phyloP scores from a whole-genome alignment of 2,797 vertebrate species.

The Zalophus californianus region DNA sequence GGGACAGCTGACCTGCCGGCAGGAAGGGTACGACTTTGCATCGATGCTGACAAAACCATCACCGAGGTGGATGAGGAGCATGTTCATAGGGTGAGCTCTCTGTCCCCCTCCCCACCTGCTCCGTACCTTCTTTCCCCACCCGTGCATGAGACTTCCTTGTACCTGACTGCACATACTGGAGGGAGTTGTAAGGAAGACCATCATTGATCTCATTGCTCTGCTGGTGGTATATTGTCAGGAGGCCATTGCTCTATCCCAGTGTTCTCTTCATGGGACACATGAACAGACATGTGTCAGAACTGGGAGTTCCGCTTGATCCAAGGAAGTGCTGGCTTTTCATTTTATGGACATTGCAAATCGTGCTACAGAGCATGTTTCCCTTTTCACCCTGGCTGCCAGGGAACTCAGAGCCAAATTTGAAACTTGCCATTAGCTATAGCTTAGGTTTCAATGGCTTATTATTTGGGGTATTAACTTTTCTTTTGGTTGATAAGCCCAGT shows the following conservation, averaged over 20 bases:
- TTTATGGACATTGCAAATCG: not conserved
- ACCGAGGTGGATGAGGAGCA: conserved; percentile 91
- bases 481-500: not conserved
- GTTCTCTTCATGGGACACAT: not conserved
- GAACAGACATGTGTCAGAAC: not conserved
- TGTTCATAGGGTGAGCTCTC: conserved; percentile 91
- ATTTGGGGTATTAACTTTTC: not conserved
- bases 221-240: too few relatives aligned
- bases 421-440: not conserved
- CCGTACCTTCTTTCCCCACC: not conserved
- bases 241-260: not conserved
- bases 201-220: not conserved
- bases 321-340: not conserved
- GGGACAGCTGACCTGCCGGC: conserved; percentile 93
- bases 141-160: not conserved
- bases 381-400: conserved; percentile 37
- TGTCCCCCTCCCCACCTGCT: rapidly evolving
- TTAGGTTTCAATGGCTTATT: not conserved
- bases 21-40: conserved; percentile 91
- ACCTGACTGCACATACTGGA: not conserved
- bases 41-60: conserved; percentile 88
- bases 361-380: not conserved
- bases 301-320: not conserved
- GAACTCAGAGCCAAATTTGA: not conserved
- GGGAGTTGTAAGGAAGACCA: not conserved